Conservation (phyloP, 2,888 invertebrate species). For the Itoplectis maculator region DNA sequence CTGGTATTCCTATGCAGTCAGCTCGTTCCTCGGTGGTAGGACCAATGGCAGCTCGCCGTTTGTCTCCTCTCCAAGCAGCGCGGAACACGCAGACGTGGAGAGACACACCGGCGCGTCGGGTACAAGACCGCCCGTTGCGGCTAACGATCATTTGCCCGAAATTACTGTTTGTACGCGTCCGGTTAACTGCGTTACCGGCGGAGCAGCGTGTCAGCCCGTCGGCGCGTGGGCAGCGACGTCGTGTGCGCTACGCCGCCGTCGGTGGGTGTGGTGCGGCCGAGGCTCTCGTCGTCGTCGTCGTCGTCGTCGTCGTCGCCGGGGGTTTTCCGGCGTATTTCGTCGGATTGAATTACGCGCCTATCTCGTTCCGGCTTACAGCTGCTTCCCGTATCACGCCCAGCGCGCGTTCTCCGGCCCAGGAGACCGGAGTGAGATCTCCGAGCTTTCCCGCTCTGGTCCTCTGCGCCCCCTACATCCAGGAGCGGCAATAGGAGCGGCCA, state of each 20-base stretch:
- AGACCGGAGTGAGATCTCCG: slow-evolving; percentile 35
- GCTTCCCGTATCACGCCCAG: slow-evolving; percentile 37
- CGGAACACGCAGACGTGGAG: slow-evolving; percentile 35
- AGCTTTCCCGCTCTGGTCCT: slow-evolving; percentile 8
- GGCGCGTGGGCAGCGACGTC: too few relatives aligned
- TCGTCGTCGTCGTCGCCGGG: slow-evolving; percentile 8
- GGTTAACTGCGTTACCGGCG: slow-evolving; percentile 45
- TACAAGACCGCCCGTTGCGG: slow-evolving; percentile 48
- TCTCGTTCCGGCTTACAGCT: slow-evolving; percentile 41
- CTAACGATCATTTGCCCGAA: slow-evolving; percentile 60
- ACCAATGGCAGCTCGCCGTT: not conserved
- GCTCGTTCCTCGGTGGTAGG: not conserved
- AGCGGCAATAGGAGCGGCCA: not conserved
- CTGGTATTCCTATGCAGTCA: too few relatives aligned
- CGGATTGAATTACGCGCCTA: slow-evolving; percentile 54
- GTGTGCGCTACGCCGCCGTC: too few relatives aligned
- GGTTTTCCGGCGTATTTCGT: slow-evolving; percentile 53
- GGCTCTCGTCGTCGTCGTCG: slow-evolving; percentile 8
- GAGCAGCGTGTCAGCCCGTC: slow-evolving; percentile 32
- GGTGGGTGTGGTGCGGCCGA: slow-evolving; percentile 1
- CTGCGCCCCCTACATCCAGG: not conserved
- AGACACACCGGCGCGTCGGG: slow-evolving; percentile 19
- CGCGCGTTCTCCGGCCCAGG: slow-evolving; percentile 30
- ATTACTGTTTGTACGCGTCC: slow-evolving; percentile 56
- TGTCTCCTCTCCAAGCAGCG: not conserved